phyloP scores from a whole-genome alignment of 2,888 invertebrate species.

The Stomorhina lunata region DNA sequence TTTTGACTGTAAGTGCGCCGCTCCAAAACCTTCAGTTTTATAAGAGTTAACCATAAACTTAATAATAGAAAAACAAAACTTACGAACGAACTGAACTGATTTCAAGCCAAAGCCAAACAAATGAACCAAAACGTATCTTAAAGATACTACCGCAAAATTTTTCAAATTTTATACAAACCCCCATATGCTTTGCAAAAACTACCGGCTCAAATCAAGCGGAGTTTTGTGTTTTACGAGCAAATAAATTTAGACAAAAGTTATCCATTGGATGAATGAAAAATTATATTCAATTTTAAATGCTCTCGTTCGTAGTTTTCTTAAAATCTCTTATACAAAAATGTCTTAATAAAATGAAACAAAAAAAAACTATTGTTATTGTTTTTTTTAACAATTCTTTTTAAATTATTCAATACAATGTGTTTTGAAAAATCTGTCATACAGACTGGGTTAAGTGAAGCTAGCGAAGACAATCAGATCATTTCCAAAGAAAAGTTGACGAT shows the following conservation, averaged over 20 bases:
- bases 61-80: slow-evolving; percentile 9
- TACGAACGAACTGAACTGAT: no score
- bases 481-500: no score
- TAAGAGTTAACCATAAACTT: slow-evolving; percentile 57
- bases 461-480: not conserved
- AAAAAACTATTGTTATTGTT: slow-evolving; percentile 4
- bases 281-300: not conserved
- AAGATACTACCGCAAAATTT: slow-evolving; percentile 23
- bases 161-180: not conserved
- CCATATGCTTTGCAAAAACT: not conserved
- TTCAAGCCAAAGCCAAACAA: slow-evolving; percentile 27
- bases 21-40: slow-evolving; percentile 60
- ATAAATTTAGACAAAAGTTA: slow-evolving; percentile 24
- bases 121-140: slow-evolving; percentile 16
- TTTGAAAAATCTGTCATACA: not conserved
- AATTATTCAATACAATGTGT: slow-evolving; percentile 17
- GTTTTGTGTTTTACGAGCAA: not conserved
- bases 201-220: slow-evolving; percentile 17
- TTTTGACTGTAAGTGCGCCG: slow-evolving; percentile 55
- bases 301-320: not conserved
- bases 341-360: slow-evolving; percentile 32
- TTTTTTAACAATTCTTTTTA: slow-evolving; percentile 20
- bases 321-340: slow-evolving; percentile 17
- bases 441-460: not conserved
- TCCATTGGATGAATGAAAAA: not conserved